phyloP scores from a whole-genome alignment of 2,113 vertebrate genomes.

The Cololabis saira region DNA sequence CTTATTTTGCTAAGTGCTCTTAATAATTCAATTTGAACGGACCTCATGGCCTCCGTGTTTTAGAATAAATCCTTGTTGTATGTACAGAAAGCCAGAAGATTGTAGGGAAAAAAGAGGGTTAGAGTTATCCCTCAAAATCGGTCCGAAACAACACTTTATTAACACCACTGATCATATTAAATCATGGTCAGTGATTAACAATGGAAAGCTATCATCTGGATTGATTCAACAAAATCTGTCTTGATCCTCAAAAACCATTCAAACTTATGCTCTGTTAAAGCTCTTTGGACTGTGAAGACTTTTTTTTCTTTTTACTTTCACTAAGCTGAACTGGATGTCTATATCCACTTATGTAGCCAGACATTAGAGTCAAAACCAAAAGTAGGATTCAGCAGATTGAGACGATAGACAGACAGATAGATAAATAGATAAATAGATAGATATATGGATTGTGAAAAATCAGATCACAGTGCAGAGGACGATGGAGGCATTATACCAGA shows the following conservation, averaged over 20 bases:
- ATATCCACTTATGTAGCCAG: constrained; percentile 78
- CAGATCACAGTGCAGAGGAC: constrained; percentile 54
- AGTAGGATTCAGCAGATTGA: constrained; percentile 62
- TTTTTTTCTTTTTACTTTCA: constrained; percentile 61
- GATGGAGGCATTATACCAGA: constrained; percentile 65
- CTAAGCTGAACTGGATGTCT: constrained; percentile 52
- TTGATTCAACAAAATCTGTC: constrained; percentile 79
- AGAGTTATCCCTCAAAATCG: constrained; percentile 69
- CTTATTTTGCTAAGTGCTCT: constrained; percentile 47
- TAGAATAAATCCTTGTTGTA: constrained; percentile 49
- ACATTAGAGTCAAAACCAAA: constrained; percentile 56
- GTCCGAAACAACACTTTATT: constrained; percentile 74
- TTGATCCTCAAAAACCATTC: constrained; percentile 74
- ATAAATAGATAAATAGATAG: no score
- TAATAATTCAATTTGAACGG: constrained; percentile 57
- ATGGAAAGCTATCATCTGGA: constrained; percentile 78
- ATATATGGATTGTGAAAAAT: constrained; percentile 67
- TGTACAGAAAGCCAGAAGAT: constrained; percentile 46
- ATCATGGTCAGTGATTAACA: constrained; percentile 78
- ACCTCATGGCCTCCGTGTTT: constrained; percentile 39
- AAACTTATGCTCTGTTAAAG: constrained; percentile 77
- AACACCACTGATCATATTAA: constrained; percentile 72
- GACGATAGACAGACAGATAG: constrained; percentile 46
- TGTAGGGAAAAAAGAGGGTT: constrained; percentile 65
- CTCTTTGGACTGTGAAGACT: constrained; percentile 64